Evolutionary conservation across 1,140 invertebrate genomes (phyloP), one percentile per base, ranked within the genome.

Genomic region (Nilaparvata lugens): DNA sequence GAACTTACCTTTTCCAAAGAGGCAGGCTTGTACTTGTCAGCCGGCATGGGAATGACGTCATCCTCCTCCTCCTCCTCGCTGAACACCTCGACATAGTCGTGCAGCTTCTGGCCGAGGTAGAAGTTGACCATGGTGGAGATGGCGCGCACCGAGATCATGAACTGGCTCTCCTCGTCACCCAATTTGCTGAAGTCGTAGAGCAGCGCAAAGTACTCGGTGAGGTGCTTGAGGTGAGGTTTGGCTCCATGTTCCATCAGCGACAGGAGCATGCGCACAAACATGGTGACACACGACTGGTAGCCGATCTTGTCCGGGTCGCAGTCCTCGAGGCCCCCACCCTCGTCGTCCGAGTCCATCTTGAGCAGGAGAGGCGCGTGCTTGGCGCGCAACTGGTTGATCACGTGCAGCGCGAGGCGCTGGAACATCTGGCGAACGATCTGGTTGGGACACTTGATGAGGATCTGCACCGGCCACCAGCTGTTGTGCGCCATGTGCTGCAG

Each of bases 391-490:
- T 91, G 83, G 72, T 91, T 89, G 71, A 96, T 93, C 19, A 96
- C 93, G 73, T 96, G 93, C 72, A 96, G 93, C 66, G 93, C 91
- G 55, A 97, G 78, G 67, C 93, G 81, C 75, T 95, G 92, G 73
- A 91, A 92, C 88, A 94, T 94, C 76, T 95, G 92, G 54, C 93
- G 79, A 31, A 95, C 91, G 83, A 94, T 93, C 77, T 95, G 91
- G 80, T 95, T 95, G 5, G 93, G 92, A 76, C 94, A 97, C 76
- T 93, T 93, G 69, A 97, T 89, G 68, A 97, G 77, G 64, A 95
- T 93, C 76, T 95, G 91, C 64, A 95, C 86, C 1, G 91, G 91
- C 94, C 94, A 97, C 87, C 91, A 94, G 19, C 90, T 91, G 73
- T 94, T 87, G 57, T 87, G 78, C 1, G 91, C 89, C 93, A 97